Evolutionary conservation across 2,888 invertebrate genomes (phyloP), one percentile per base, ranked within the genome.

Genomic region (Acutogordius australiensis): DNA sequence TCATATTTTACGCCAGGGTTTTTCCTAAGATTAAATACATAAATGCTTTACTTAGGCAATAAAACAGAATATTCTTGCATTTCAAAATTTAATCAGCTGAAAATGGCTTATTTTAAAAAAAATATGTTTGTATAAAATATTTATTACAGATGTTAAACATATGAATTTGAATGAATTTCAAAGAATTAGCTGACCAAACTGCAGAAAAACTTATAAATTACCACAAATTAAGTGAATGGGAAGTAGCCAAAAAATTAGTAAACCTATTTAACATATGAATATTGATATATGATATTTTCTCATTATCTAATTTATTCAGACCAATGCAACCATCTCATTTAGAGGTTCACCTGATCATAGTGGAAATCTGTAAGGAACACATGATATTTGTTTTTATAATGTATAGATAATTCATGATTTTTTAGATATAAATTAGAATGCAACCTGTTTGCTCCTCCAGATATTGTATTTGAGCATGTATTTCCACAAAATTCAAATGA

Each of bases 391-490:
- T n/a, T n/a, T n/a, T 37, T 13, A 37, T 37, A 37, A 37, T 37
- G 8, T 37, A 13, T 8, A 37, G 18, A 37, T 37, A 37, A 13
- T 37, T 37, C 8, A 37, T 37, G 8, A 21, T 51, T 51, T 23
- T 51, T n/a, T 51, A 51, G 51, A 51, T 51, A 51, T 23, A 51
- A 51, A 23, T 51, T 51, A 26, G 51, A 51, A 21, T 51, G 51
- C 51, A 8, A 23, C 4, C 23, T 51, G n/a, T n/a, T n/a, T 51
- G 51, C 51, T n/a, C 51, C 51, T n/a, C 51, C 51, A 21, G 13
- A 8, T n/a, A 23, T 51, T 51, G 51, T 51, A 51, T 51, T 51
- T 51, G 26, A 51, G 4, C 23, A 21, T 51, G 51, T 51, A 21
- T 51, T 51, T 51, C 51, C 51, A n/a, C n/a, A 21, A 8, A 51